Percentiles rank a stretch among this genome's conserved stretches.
Evolutionary conservation across 2,797 vertebrate species (phyloP).

Genomic region (Sebastolobus alascanus): DNA sequence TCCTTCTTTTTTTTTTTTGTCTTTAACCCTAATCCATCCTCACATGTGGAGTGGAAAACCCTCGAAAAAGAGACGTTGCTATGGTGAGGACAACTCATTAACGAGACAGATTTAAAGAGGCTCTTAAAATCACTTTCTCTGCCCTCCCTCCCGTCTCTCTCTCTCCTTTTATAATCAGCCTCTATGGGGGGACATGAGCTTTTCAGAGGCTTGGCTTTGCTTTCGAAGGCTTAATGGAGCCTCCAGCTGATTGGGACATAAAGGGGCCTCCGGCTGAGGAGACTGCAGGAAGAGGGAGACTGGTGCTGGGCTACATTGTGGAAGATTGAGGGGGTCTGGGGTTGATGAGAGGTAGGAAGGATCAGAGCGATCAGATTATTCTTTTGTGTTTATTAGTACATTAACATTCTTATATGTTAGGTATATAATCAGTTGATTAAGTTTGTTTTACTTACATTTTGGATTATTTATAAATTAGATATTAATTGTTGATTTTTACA

Average conservation of each 20-base stretch:
- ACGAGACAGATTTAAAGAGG: conserved; percentile 68
- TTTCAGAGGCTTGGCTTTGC: conserved; percentile 67
- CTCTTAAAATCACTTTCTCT: conserved; percentile 74
- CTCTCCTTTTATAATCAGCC: conserved; percentile 66
- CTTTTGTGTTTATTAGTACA: background rate
- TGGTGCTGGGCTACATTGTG: conserved; percentile 1
- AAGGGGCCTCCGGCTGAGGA: conserved; percentile 48
- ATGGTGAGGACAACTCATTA: conserved; percentile 78
- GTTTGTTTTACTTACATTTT: background rate
- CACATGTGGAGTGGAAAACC: conserved; percentile 28
- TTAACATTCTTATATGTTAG: background rate
- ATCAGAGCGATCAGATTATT: background rate
- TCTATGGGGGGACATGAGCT: conserved; percentile 68
- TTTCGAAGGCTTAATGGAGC: conserved; percentile 70
- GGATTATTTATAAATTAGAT: background rate
- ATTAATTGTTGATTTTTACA: background rate
- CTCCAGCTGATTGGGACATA: conserved; percentile 74
- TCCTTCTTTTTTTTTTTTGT: conserved; percentile 16
- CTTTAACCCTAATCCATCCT: conserved; percentile 46
- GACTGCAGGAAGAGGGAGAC: conserved; percentile 1
- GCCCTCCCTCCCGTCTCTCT: conserved; percentile 29
- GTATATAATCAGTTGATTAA: background rate
- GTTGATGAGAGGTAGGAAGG: conserved; percentile 12
- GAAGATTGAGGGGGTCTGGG: background rate
- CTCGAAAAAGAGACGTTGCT: conserved; percentile 64